Evolutionary conservation across 1,140 invertebrate species (phyloP), one percentile per base, ranked within the genome.

Genomic region (Papilio xuthus): DNA sequence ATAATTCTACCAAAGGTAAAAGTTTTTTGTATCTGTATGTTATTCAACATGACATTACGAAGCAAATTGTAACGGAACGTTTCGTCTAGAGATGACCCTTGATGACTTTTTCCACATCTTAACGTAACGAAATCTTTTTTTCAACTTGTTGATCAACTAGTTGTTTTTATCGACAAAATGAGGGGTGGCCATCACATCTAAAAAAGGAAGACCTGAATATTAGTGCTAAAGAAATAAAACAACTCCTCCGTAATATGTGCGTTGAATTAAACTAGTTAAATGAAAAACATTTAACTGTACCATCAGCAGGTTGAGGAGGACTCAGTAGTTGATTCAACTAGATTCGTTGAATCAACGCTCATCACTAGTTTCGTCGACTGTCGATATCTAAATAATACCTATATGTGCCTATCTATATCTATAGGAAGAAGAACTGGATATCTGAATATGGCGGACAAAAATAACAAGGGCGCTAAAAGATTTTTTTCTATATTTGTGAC

Each of bases 391-490:
- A 67, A 67, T 67, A 67, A 79, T 77, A 72, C 79, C 20, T 53
- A 77, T 72, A 80, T 15, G 60, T 41, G 10, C 41, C 78, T 44
- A 44, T 77, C 60, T 53, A 81, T 74, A 74, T 50, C 56, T 79
- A 50, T 56, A 79, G 47, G 23, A 78, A 82, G 81, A 83, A 78
- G 79, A 86, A 75, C 83, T 84, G 81, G 87, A 86, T 84, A 88
- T 88, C 74, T 85, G 82, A 93, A 93, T 91, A 93, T 93, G 92
- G 92, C 92, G 90, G 89, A 92, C 88, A 90, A 93, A 92, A 93
- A 93, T 93, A 93, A 93, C 91, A 93, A 92, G 90, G 88, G 92
- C 92, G 92, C 92, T 93, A 93, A 93, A 93, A 92, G 85, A 92
- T 84, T 90, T 89, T 91, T 92, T 91, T 90, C 83, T 79, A 80